Percentiles rank a stretch among this genome's conserved stretches.
Conservation (phyloP, 2,888 invertebrate species). For the Blera fallax region DNA sequence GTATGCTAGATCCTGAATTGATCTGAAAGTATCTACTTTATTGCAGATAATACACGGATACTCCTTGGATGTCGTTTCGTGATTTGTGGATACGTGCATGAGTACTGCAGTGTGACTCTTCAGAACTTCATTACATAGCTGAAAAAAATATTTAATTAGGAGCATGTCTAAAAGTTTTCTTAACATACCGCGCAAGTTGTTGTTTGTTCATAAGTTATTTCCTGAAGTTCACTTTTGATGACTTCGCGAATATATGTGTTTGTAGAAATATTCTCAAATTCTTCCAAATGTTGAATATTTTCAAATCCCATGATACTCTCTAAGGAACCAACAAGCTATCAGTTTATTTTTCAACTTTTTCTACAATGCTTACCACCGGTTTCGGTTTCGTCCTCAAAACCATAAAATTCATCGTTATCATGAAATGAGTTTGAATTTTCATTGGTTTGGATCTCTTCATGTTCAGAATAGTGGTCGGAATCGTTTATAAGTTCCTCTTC, state of each 20-base stretch:
- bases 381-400: not conserved
- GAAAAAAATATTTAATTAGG: not conserved
- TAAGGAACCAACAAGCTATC: not conserved
- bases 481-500: not conserved
- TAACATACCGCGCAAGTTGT: conserved; percentile 65
- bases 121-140: conserved; percentile 59
- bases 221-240: conserved; percentile 64
- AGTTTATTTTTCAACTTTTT: not conserved
- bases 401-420: conserved; percentile 11
- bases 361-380: not conserved
- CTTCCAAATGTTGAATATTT: not conserved
- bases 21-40: conserved; percentile 69
- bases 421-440: not conserved
- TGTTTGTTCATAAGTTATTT: conserved; percentile 52
- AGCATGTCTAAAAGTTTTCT: not conserved
- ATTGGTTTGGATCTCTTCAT: not conserved
- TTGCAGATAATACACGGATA: conserved; percentile 76
- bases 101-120: conserved; percentile 53
- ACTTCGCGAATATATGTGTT: conserved; percentile 14
- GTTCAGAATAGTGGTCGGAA: not conserved
- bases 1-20: conserved; percentile 75
- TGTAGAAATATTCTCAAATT: not conserved
- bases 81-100: conserved; percentile 41
- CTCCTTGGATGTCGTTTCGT: conserved; percentile 30
- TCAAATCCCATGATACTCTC: not conserved